Conservation (phyloP, 1,140 invertebrate genomes). For the Drosophila tropicalis region DNA sequence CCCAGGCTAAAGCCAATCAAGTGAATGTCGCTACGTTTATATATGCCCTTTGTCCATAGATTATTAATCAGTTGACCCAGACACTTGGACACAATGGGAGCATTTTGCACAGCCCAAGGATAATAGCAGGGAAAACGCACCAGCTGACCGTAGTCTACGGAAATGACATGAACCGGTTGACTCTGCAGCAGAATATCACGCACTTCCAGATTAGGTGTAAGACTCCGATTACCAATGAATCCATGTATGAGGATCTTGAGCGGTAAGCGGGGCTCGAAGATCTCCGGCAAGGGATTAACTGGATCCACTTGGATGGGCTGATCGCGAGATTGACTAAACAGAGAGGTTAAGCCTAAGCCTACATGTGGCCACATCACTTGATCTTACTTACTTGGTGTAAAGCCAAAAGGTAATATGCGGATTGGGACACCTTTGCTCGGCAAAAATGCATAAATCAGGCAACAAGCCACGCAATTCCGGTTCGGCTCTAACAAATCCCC, state of each 20-base stretch:
- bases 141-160: slow-evolving; percentile 84
- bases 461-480: slow-evolving; percentile 31
- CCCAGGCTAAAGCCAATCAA: slow-evolving; percentile 94
- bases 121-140: slow-evolving; percentile 84
- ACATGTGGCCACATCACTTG: too few relatives aligned
- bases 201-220: slow-evolving; percentile 69
- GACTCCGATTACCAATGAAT: slow-evolving; percentile 60
- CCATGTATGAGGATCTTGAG: slow-evolving; percentile 82
- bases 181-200: slow-evolving; percentile 66
- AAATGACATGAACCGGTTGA: slow-evolving; percentile 83
- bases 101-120: slow-evolving; percentile 84
- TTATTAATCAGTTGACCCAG: slow-evolving; percentile 82
- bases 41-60: slow-evolving; percentile 83
- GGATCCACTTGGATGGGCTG: slow-evolving; percentile 55
- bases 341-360: neutral
- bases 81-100: slow-evolving; percentile 83
- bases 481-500: slow-evolving; percentile 7
- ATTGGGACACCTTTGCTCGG: slow-evolving; percentile 62
- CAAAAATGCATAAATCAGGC: slow-evolving; percentile 52
- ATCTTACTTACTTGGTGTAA: slow-evolving; percentile 74
- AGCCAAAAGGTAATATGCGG: slow-evolving; percentile 67
- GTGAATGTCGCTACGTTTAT: slow-evolving; percentile 86
- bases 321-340: slow-evolving; percentile 39
- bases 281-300: slow-evolving; percentile 58
- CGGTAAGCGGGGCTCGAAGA: slow-evolving; percentile 66